Evolutionary conservation across 1,140 invertebrate genomes (phyloP).

Genomic region (Helicoverpa armigera): DNA sequence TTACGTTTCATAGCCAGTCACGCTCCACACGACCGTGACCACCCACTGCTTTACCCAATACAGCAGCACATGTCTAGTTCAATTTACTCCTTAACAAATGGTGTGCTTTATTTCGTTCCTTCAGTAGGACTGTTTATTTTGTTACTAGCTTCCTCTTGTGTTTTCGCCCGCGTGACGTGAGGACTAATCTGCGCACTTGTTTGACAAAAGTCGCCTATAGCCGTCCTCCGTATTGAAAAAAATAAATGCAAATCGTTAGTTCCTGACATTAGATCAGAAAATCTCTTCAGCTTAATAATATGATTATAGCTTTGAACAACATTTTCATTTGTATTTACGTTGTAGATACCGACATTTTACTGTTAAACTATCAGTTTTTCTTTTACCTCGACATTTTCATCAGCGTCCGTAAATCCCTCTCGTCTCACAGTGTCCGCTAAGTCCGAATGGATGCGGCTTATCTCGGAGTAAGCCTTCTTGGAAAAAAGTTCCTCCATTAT

Average conservation of each 20-base stretch:
- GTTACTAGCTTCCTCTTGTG: too few species aligned
- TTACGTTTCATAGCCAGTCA: not conserved
- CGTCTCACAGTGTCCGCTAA: conserved; percentile 47
- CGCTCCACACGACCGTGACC: not conserved
- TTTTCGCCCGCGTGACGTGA: too few species aligned
- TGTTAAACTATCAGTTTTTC: conserved; percentile 42
- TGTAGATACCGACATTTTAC: too few species aligned
- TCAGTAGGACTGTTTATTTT: conserved; percentile 54
- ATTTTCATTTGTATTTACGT: too few species aligned
- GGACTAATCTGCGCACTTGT: too few species aligned
- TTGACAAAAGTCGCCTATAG: too few species aligned
- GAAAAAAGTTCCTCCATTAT: conserved; percentile 9
- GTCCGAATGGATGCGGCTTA: conserved; percentile 47
- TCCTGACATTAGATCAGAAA: too few species aligned
- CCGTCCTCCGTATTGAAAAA: too few species aligned
- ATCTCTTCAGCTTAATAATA: too few species aligned
- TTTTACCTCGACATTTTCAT: conserved; percentile 56
- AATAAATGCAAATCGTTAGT: too few species aligned
- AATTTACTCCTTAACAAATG: conserved; percentile 37
- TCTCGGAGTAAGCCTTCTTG: not conserved
- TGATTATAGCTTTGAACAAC: too few species aligned
- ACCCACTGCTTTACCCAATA: conserved; percentile 10
- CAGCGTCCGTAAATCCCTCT: conserved; percentile 46
- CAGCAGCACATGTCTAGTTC: conserved; percentile 1
- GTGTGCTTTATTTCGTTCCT: conserved; percentile 10